Conservation (phyloP, 2,113 vertebrate species). For the Crotalus horridus region DNA sequence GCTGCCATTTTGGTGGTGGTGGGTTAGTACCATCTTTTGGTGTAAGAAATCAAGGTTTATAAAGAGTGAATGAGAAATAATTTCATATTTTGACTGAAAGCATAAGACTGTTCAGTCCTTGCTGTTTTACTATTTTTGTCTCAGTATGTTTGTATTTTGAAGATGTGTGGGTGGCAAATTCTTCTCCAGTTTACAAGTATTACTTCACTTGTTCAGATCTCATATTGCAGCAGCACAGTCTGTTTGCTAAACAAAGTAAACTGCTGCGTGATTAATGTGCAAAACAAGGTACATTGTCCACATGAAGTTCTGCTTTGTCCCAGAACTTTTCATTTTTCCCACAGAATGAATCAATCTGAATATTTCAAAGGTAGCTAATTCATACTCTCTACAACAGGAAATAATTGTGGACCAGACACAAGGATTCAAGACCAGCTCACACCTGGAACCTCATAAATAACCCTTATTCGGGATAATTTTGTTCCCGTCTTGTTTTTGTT, state of each 20-base stretch:
- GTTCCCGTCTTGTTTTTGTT: not conserved
- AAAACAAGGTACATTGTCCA: not conserved
- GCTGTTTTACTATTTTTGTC: not conserved
- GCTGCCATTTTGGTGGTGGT: not conserved
- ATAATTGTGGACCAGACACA: not conserved
- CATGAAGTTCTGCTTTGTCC: not conserved
- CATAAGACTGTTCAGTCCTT: not conserved
- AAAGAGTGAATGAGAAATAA: not conserved
- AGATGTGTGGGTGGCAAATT: not conserved
- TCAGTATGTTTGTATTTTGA: not conserved
- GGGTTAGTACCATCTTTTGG: not conserved
- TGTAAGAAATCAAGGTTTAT: not conserved
- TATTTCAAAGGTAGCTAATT: not conserved
- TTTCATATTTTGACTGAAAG: not conserved
- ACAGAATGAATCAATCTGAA: not conserved
- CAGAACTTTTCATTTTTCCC: not conserved
- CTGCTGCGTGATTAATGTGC: not conserved
- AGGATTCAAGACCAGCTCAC: not conserved
- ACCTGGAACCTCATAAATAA: not conserved
- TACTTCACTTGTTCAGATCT: not conserved
- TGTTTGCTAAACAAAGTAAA: not conserved
- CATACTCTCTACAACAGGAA: not conserved
- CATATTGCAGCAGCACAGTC: not conserved
- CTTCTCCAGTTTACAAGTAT: not conserved
- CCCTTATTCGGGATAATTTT: not conserved